A percentile compares a stretch with the other conserved stretches of the same genome.
Evolutionary conservation across 2,888 invertebrate genomes (phyloP).

Genomic region (Drosophila quinaria): DNA sequence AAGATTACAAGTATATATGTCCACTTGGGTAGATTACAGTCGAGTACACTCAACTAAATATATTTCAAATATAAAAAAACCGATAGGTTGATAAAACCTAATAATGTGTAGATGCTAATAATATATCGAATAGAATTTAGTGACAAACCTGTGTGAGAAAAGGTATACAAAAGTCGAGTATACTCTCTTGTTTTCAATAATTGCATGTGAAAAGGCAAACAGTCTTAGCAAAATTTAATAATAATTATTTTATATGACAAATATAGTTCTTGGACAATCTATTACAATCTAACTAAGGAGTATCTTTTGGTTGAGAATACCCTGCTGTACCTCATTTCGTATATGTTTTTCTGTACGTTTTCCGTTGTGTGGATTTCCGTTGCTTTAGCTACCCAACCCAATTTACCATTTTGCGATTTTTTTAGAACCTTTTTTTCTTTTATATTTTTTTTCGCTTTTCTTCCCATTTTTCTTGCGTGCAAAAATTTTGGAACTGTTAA

Average conservation of each 20-base stretch:
- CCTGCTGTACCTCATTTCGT: neutral
- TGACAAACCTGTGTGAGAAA: neutral
- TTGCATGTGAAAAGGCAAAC: neutral
- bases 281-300: neutral
- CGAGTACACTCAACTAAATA: neutral
- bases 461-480: slow-evolving; percentile 58
- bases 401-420: slow-evolving; percentile 44
- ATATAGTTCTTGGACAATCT: neutral
- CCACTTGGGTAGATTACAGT: neutral
- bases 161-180: slow-evolving; percentile 1
- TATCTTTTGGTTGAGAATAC: neutral
- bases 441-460: slow-evolving; percentile 12
- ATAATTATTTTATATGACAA: neutral
- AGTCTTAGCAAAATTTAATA: neutral
- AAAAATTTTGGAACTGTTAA: slow-evolving; percentile 71
- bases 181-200: neutral
- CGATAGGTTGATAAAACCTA: neutral
- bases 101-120: neutral
- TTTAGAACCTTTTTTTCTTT: slow-evolving; percentile 47
- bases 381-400: slow-evolving; percentile 19
- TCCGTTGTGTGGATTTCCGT: slow-evolving; percentile 19
- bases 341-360: slow-evolving; percentile 22
- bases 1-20: too few species aligned
- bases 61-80: neutral
- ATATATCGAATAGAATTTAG: neutral